A percentile compares a stretch with the other conserved stretches of the same genome.
Evolutionary conservation across 2,113 vertebrate genomes (phyloP).

Genomic region (Eudorcas thomsonii): DNA sequence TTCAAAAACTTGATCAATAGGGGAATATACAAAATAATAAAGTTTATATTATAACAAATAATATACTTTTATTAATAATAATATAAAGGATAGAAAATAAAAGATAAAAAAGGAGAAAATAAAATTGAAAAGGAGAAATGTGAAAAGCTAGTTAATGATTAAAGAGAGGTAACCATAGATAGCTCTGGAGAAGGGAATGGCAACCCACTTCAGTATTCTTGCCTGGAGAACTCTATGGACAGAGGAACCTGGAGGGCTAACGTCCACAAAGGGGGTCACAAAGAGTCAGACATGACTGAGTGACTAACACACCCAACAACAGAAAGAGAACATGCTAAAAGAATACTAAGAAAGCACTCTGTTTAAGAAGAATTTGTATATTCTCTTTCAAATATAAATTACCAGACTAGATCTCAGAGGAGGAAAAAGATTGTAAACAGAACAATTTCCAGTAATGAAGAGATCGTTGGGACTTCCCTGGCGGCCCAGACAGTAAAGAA

Average conservation of each 20-base stretch:
- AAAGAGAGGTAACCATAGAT: background rate
- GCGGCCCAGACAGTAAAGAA: background rate
- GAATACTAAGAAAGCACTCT: background rate
- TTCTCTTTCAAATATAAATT: background rate
- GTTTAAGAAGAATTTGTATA: background rate
- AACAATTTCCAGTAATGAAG: background rate
- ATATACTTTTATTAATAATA: background rate
- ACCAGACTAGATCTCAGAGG: background rate
- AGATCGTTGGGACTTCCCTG: background rate
- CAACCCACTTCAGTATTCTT: background rate
- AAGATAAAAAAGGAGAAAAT: background rate
- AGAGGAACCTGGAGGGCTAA: background rate
- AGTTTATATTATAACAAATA: background rate
- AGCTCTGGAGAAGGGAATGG: background rate
- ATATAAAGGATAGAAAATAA: background rate
- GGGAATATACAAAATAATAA: background rate
- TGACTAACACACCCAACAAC: background rate
- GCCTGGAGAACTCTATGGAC: background rate
- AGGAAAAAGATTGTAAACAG: background rate
- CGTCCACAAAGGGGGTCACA: background rate
- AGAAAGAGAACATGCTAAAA: background rate
- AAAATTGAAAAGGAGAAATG: background rate
- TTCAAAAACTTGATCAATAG: background rate
- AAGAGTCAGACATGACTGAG: background rate
- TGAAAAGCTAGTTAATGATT: background rate